These are phyloP conservation scores for Sapayoa aenigma DNA, from an alignment of 2,113 vertebrate genomes.

Conservation along the genomic window DNA sequence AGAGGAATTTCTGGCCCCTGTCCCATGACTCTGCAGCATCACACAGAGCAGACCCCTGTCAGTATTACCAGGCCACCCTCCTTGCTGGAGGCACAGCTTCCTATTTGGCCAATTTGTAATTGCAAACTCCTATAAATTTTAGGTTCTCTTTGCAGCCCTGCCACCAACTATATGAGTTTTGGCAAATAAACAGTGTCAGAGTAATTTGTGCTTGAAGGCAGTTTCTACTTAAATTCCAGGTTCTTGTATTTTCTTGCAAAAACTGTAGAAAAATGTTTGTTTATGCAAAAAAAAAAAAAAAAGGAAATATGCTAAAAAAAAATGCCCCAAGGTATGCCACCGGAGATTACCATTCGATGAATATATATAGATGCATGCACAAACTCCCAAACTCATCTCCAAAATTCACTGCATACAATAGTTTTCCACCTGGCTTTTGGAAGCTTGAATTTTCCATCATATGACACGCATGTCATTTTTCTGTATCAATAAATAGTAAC, in stretches of 20 bases:
- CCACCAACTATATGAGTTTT: constrained; percentile 56
- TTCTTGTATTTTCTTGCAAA: constrained; percentile 4
- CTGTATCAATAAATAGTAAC: background rate
- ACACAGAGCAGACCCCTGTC: constrained; percentile 48
- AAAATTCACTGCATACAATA: background rate
- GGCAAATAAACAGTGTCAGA: constrained; percentile 57
- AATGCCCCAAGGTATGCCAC: background rate
- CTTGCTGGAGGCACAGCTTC: constrained; percentile 50
- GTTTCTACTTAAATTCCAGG: constrained; percentile 4
- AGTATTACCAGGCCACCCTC: constrained; percentile 54
- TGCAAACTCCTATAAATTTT: constrained; percentile 52
- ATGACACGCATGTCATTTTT: background rate
- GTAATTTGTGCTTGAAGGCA: constrained; percentile 18
- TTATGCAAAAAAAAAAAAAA: background rate
- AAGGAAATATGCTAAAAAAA: background rate
- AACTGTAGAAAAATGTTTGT: constrained; percentile 16
- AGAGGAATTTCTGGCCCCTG: constrained; percentile 38
- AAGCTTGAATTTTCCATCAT: background rate
- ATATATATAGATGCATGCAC: background rate
- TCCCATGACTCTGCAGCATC: constrained; percentile 47
- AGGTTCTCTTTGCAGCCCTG: constrained; percentile 22
- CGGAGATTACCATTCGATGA: background rate
- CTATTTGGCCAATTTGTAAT: constrained; percentile 42
- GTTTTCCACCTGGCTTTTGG: background rate
- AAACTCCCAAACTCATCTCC: background rate